Percentiles rank a stretch among this genome's conserved stretches.
Conservation (phyloP, 2,888 invertebrate species). For the Leptopilina myrica region DNA sequence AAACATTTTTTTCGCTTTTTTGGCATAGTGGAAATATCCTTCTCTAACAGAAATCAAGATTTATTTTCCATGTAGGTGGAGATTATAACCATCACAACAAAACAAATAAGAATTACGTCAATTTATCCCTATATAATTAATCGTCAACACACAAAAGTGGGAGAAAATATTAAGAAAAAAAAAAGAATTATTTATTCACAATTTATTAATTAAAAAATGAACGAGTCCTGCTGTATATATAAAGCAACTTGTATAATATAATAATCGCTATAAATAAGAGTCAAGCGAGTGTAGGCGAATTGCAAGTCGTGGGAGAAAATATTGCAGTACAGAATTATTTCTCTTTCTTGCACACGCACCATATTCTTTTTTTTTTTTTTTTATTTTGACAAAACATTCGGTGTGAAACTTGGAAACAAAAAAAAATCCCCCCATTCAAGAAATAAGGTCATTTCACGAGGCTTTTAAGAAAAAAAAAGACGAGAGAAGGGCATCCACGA, state of each 20-base stretch:
- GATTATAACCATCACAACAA: too few relatives aligned
- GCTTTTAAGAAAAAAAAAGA: background rate
- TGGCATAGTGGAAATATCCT: too few relatives aligned
- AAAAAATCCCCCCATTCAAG: background rate
- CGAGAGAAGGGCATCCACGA: conserved; percentile 16
- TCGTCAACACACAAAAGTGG: too few relatives aligned
- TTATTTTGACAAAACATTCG: background rate
- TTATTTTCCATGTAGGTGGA: too few relatives aligned
- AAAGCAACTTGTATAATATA: conserved; percentile 22
- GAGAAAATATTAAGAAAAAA: too few relatives aligned
- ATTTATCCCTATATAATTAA: too few relatives aligned
- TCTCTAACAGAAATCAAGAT: too few relatives aligned
- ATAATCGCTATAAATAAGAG: conserved; percentile 40
- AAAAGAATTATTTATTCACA: too few relatives aligned
- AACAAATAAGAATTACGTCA: too few relatives aligned
- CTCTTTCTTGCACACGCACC: conserved; percentile 9
- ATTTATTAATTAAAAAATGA: conserved; percentile 22
- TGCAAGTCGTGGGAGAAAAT: conserved; percentile 37
- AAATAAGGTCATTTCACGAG: conserved; percentile 29
- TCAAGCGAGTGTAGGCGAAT: conserved; percentile 36
- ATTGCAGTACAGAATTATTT: conserved; percentile 27
- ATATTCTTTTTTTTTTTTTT: background rate
- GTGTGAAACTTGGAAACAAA: conserved; percentile 14
- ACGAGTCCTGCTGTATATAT: background rate
- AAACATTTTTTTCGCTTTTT: too few relatives aligned